Percentiles rank a stretch among this genome's conserved stretches.
Conservation (phyloP, 2,888 invertebrate genomes). For the Orthonevra nobilis region DNA sequence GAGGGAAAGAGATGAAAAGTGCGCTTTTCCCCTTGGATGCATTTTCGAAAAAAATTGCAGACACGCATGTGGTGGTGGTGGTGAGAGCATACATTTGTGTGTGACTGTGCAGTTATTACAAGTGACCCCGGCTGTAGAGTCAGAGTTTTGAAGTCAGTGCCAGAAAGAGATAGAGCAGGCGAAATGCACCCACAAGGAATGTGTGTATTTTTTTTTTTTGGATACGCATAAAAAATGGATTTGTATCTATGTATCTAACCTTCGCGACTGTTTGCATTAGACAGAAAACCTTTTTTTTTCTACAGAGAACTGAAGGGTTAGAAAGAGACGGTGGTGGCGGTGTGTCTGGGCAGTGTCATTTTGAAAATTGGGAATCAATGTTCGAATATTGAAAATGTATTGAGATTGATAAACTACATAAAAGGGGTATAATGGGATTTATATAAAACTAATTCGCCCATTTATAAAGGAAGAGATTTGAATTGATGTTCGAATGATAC, state of each 20-base stretch:
- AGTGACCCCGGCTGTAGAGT: constrained; percentile 58
- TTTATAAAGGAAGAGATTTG: constrained; percentile 16
- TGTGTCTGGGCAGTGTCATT: constrained; percentile 17
- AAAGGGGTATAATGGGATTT: constrained; percentile 20
- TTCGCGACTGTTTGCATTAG: constrained; percentile 67
- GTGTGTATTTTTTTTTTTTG: constrained; percentile 35
- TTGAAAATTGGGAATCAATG: constrained; percentile 38
- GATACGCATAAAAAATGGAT: constrained; percentile 52
- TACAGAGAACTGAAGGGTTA: constrained; percentile 37
- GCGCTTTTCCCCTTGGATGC: constrained; percentile 42
- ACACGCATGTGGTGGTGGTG: constrained; percentile 38
- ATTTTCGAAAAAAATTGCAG: constrained; percentile 67
- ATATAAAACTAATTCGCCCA: constrained; percentile 26
- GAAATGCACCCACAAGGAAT: constrained; percentile 65
- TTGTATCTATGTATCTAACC: constrained; percentile 61
- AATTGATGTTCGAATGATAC: neutral
- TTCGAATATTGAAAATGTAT: constrained; percentile 59
- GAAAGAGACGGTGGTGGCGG: constrained; percentile 57
- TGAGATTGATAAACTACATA: constrained; percentile 22
- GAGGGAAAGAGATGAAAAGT: constrained; percentile 34
- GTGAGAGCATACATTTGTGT: constrained; percentile 17
- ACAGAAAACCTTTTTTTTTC: constrained; percentile 38
- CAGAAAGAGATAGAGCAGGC: constrained; percentile 29
- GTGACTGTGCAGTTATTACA: constrained; percentile 67
- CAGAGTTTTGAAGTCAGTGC: constrained; percentile 15